Conservation (phyloP, 1,140 invertebrate genomes). For the Harpegnathos saltator region DNA sequence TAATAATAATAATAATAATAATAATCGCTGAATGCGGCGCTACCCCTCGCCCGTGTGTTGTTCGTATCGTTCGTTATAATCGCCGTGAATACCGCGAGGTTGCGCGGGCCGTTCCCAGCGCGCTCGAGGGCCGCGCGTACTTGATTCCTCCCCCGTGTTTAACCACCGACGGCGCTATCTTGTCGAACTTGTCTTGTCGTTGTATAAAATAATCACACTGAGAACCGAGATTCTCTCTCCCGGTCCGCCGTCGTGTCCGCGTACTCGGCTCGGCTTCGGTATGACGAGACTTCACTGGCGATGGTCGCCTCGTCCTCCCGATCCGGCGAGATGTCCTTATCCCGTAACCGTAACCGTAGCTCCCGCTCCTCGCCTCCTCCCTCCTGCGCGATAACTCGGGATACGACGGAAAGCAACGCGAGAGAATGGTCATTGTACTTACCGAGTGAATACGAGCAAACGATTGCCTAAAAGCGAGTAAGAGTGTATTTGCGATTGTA, state of each 20-base stretch:
- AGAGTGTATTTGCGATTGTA: slow-evolving; percentile 77
- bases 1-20: slow-evolving; percentile 9
- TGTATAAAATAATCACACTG: slow-evolving; percentile 50
- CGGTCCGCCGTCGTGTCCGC: slow-evolving; percentile 23
- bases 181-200: slow-evolving; percentile 33
- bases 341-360: no score
- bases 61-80: not conserved
- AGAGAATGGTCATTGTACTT: slow-evolving; percentile 74
- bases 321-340: no score
- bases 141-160: not conserved
- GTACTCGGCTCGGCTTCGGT: slow-evolving; percentile 18
- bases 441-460: slow-evolving; percentile 62
- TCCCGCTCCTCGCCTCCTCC: no score
- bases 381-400: slow-evolving; percentile 2
- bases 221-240: slow-evolving; percentile 14
- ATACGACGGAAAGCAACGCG: slow-evolving; percentile 21
- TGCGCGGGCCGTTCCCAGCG: not conserved
- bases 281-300: slow-evolving; percentile 15
- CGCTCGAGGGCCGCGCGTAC: not conserved
- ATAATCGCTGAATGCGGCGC: not conserved
- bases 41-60: no score
- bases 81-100: not conserved
- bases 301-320: no score
- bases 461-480: slow-evolving; percentile 71
- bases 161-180: not conserved